These are phyloP conservation scores for Pristionchus entomophagus DNA, from an alignment of 2,888 invertebrate species.

Conservation along the genomic window DNA sequence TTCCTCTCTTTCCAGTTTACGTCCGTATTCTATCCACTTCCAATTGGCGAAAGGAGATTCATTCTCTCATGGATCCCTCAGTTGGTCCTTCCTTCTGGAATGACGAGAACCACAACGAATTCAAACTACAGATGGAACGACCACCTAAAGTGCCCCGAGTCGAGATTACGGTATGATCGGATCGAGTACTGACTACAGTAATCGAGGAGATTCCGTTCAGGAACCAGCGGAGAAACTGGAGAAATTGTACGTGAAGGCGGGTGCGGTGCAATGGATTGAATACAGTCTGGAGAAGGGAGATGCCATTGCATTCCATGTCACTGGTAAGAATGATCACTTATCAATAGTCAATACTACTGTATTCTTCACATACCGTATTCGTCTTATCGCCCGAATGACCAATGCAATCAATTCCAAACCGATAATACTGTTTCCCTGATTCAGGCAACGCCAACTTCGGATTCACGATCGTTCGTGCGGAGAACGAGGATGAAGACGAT, in stretches of 20 bases:
- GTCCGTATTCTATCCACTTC: conserved; percentile 53
- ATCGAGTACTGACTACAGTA: neutral
- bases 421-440: neutral
- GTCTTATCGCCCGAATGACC: no score
- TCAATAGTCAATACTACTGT: no score
- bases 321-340: neutral
- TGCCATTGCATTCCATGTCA: neutral
- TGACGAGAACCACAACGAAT: conserved; percentile 44
- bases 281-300: conserved; percentile 41
- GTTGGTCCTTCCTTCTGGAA: conserved; percentile 43
- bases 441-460: conserved; percentile 42
- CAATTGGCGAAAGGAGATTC: conserved; percentile 43
- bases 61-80: neutral
- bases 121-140: conserved; percentile 7
- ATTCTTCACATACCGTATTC: no score
- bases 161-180: neutral
- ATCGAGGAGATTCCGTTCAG: neutral
- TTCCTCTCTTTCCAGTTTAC: neutral
- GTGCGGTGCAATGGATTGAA: neutral
- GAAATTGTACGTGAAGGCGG: conserved; percentile 27
- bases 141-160: neutral
- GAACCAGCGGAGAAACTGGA: neutral
- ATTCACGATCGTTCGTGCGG: conserved; percentile 9
- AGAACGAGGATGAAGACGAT: conserved; percentile 2
- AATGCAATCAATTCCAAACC: neutral